Percentiles rank a stretch among this genome's conserved stretches.
Evolutionary conservation across 2,113 vertebrate genomes (phyloP).

Genomic region (Cyanoliseus patagonus): DNA sequence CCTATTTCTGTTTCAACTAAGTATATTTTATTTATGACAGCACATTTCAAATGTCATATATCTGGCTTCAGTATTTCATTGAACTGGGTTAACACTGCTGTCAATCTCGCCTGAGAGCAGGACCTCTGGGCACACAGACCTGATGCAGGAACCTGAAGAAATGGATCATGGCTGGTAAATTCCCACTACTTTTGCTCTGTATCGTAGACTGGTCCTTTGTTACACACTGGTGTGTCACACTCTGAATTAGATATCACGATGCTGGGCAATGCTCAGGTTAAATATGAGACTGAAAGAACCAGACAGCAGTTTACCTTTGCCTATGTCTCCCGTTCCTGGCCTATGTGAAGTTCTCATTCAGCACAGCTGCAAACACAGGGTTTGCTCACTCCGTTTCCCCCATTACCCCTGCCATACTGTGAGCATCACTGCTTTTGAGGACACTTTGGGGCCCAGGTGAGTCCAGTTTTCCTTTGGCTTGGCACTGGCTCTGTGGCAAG

Average conservation of each 20-base stretch:
- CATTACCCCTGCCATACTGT: accelerated
- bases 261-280: not conserved
- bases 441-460: not conserved
- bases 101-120: not conserved
- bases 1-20: not conserved
- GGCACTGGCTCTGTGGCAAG: not conserved
- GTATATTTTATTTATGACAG: not conserved
- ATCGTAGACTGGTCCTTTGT: not conserved
- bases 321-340: not conserved
- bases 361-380: not conserved
- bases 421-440: accelerated
- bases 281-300: not conserved
- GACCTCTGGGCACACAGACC: not conserved
- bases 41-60: not conserved
- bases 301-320: not conserved
- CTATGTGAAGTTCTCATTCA: not conserved
- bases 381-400: not conserved
- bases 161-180: accelerated
- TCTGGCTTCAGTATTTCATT: not conserved
- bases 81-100: not conserved
- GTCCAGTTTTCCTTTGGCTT: not conserved
- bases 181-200: not conserved
- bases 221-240: accelerated
- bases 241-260: accelerated
- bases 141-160: not conserved